A percentile compares a stretch with the other conserved stretches of the same genome.
Evolutionary conservation across 2,888 invertebrate species (phyloP).

Genomic region (Agapostemon virescens): DNA sequence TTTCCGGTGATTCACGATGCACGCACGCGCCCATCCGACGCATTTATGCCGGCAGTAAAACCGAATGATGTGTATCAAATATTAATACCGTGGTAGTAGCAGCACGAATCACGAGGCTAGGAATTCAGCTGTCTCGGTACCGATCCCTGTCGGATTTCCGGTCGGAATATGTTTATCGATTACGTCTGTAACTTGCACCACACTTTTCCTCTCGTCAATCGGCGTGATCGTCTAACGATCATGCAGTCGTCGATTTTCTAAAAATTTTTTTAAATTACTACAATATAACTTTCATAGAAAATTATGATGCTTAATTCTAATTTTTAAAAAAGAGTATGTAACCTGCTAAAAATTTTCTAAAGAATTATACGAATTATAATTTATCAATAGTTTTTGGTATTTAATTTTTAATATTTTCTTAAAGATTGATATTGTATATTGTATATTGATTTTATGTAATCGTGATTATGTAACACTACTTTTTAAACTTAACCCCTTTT

Average conservation of each 20-base stretch:
- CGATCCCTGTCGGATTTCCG: conserved; percentile 59
- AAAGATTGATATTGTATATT: too few species aligned
- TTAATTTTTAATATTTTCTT: too few species aligned
- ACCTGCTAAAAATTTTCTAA: not conserved
- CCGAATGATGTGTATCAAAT: conserved; percentile 73
- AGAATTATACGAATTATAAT: not conserved
- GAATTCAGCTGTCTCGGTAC: conserved; percentile 37
- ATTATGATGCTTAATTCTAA: not conserved
- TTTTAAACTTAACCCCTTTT: too few species aligned
- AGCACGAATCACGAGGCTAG: conserved; percentile 39
- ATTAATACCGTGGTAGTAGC: conserved; percentile 66
- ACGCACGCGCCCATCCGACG: conserved; percentile 67
- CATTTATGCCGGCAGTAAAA: conserved; percentile 70
- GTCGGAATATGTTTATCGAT: conserved; percentile 57
- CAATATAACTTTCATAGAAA: not conserved
- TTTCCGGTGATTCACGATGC: conserved; percentile 73
- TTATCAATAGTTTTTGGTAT: too few species aligned
- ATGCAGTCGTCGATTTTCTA: not conserved
- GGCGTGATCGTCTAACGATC: conserved; percentile 22
- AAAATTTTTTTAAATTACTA: not conserved
- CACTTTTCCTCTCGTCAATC: conserved; percentile 37
- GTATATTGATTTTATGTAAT: too few species aligned
- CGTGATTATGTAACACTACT: too few species aligned
- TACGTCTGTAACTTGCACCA: conserved; percentile 45
- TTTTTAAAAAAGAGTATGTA: too few species aligned